A percentile compares a stretch with the other conserved stretches of the same genome.
These are phyloP conservation scores for Neopipo cinnamomea DNA, from an alignment of 2,113 vertebrate species.

Conservation along the genomic window DNA sequence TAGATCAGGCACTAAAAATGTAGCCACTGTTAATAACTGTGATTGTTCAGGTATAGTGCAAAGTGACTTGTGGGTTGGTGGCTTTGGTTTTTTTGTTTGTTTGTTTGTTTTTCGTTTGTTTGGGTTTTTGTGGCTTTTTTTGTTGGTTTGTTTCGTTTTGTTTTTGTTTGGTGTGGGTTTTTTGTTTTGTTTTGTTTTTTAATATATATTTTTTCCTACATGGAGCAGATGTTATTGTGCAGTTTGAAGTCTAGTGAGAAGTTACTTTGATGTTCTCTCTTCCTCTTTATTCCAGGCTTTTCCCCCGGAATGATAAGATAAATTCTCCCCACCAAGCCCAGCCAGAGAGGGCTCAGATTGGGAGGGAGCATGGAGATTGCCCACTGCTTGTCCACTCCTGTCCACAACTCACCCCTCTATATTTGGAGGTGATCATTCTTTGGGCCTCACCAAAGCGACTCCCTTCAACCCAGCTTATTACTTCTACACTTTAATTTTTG, in stretches of 20 bases:
- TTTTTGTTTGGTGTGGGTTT: no score
- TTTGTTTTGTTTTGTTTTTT: no score
- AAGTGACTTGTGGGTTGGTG: background rate
- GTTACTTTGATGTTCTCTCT: background rate
- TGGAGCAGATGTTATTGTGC: background rate
- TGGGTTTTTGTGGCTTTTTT: no score
- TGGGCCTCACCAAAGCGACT: background rate
- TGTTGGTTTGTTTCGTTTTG: no score
- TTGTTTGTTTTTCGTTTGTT: no score
- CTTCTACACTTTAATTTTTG: background rate
- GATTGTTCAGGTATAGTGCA: background rate
- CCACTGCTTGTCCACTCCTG: accelerated
- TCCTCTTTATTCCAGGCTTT: background rate
- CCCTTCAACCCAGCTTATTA: background rate
- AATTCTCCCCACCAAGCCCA: accelerated
- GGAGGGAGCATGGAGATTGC: background rate
- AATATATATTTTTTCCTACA: background rate
- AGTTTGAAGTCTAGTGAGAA: background rate
- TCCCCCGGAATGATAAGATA: background rate
- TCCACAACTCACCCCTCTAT: background rate
- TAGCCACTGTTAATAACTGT: background rate
- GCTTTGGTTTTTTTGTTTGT: background rate
- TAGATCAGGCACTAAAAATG: background rate
- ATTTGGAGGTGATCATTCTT: background rate
- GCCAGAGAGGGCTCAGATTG: background rate